Evolutionary conservation across 2,113 vertebrate species (phyloP).

Genomic region (Verasper variegatus): DNA sequence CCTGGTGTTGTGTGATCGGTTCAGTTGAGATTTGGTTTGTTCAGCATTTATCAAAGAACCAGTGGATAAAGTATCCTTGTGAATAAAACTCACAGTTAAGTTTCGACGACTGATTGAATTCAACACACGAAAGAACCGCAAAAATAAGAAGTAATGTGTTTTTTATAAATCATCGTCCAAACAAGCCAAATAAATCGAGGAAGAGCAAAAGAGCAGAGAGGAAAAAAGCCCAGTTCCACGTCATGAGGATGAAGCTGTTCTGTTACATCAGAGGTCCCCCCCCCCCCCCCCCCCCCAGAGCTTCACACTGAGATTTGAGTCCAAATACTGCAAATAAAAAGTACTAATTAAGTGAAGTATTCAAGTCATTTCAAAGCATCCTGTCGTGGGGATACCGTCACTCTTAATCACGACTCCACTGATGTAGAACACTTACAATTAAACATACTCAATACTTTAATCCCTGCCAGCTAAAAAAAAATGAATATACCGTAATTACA

Average conservation of each 20-base stretch:
- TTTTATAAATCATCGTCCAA: neutral
- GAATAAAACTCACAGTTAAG: too few species aligned
- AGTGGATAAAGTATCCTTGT: too few species aligned
- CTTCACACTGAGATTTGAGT: slow-evolving; percentile 6
- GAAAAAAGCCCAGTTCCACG: neutral
- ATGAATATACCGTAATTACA: slow-evolving; percentile 75
- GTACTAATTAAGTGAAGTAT: slow-evolving; percentile 80
- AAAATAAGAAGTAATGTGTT: neutral
- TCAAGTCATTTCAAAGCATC: slow-evolving; percentile 70
- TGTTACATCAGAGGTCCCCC: slow-evolving; percentile 10
- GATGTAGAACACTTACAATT: slow-evolving; percentile 80
- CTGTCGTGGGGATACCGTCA: slow-evolving; percentile 59
- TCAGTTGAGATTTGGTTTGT: neutral
- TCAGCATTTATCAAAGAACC: too few species aligned
- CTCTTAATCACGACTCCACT: slow-evolving; percentile 73
- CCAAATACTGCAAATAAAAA: slow-evolving; percentile 60
- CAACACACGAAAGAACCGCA: too few species aligned
- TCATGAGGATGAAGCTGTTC: neutral
- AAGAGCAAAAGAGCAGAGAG: neutral
- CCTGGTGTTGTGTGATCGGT: neutral
- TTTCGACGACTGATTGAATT: too few species aligned
- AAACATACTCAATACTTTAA: slow-evolving; percentile 76
- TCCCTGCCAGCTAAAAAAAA: slow-evolving; percentile 64
- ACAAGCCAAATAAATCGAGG: neutral
- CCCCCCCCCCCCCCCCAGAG: neutral